Percentiles rank a stretch among this genome's conserved stretches.
phyloP scores from a whole-genome alignment of 92 coral and sea anemone species.

The Paragorgia papillata region DNA sequence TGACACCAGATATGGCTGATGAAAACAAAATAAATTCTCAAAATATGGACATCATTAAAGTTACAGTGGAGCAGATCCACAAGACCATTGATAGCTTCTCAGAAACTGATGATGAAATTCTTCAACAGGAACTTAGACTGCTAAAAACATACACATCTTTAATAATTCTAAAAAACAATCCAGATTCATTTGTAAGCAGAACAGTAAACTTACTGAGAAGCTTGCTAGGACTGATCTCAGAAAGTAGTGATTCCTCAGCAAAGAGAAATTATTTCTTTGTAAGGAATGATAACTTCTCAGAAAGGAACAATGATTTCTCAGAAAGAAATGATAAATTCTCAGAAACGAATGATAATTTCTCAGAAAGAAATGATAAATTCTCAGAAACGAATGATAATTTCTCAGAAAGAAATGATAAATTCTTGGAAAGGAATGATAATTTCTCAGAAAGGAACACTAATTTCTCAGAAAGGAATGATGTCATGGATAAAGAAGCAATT shows the following conservation, averaged over 20 bases:
- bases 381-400: neutral
- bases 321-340: no score
- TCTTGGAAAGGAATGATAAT: no score
- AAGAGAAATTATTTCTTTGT: no score
- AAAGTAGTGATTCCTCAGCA: no score
- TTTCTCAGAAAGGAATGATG: no score
- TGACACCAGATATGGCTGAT: neutral
- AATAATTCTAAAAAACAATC: neutral
- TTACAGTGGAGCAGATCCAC: neutral
- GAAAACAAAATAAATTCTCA: neutral
- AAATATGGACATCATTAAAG: neutral
- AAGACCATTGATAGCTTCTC: neutral
- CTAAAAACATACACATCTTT: constrained; percentile 24
- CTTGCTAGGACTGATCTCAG: neutral
- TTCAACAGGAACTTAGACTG: constrained; percentile 8
- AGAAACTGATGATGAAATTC: neutral
- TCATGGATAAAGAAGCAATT: constrained; percentile 41
- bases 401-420: no score
- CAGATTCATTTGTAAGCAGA: constrained; percentile 3
- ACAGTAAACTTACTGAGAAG: constrained; percentile 20
- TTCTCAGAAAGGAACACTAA: no score
- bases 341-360: constrained; percentile 5
- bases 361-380: no score
- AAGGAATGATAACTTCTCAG: no score
- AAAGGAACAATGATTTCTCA: no score